Conservation (phyloP, 2,113 vertebrate species). For the Conger conger region DNA sequence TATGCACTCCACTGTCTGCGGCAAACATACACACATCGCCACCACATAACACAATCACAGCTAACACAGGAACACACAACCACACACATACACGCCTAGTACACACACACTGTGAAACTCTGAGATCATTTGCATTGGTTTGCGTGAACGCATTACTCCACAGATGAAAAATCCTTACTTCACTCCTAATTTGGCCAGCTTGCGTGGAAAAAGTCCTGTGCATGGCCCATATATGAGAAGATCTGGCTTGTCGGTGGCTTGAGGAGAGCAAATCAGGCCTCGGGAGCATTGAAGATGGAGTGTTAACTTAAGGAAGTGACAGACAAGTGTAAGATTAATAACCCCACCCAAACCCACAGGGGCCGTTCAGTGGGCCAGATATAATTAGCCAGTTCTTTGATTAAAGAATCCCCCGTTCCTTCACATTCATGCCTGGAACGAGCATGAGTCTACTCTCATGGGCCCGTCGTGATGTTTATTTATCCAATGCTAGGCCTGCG, state of each 20-base stretch:
- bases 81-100: neutral
- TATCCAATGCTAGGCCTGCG: neutral
- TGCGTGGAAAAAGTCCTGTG: neutral
- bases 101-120: neutral
- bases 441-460: neutral
- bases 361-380: neutral
- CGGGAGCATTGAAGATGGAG: neutral
- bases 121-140: neutral
- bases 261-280: slow-evolving; percentile 4
- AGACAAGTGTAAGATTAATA: slow-evolving; percentile 12
- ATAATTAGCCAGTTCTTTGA: slow-evolving; percentile 6
- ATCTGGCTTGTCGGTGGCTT: neutral
- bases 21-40: neutral
- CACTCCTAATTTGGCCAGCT: neutral
- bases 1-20: neutral
- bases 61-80: neutral
- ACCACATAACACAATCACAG: neutral
- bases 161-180: neutral
- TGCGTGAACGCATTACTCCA: neutral
- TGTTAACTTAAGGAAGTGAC: neutral
- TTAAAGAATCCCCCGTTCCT: neutral
- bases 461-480: neutral
- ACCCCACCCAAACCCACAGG: neutral
- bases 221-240: neutral
- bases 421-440: neutral